A percentile compares a stretch with the other conserved stretches of the same genome.
Conservation (phyloP, 2,888 invertebrate species). For the Carcina quercana region DNA sequence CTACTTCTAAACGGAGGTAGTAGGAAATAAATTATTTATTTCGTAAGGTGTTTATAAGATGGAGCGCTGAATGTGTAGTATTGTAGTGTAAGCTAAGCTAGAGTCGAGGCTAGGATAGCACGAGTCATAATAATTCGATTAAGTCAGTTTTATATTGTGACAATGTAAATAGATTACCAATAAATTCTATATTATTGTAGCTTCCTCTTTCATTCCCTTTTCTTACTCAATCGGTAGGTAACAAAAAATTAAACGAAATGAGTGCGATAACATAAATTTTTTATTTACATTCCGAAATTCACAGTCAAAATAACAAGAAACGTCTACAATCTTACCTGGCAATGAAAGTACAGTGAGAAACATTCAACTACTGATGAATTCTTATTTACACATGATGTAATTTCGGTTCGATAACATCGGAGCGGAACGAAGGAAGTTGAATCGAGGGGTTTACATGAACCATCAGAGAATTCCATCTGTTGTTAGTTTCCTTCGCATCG, state of each 20-base stretch:
- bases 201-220: not conserved
- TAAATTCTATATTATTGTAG: conserved; percentile 5
- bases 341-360: conserved; percentile 46
- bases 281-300: conserved; percentile 72
- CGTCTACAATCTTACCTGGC: conserved; percentile 41
- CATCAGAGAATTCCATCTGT: no score
- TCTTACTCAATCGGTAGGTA: no score
- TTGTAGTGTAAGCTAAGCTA: conserved; percentile 19
- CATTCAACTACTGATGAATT: conserved; percentile 32
- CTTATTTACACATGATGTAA: conserved; percentile 29
- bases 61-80: conserved; percentile 20
- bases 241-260: conserved; percentile 33
- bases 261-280: conserved; percentile 69
- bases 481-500: no score
- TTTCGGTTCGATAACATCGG: conserved; percentile 1
- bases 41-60: conserved; percentile 28
- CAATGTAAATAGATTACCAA: conserved; percentile 41
- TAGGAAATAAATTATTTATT: conserved; percentile 50
- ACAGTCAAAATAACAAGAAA: conserved; percentile 64
- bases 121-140: conserved; percentile 45
- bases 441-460: no score
- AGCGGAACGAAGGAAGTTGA: not conserved
- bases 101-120: conserved; percentile 25
- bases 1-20: no score
- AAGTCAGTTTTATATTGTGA: conserved; percentile 39